These are phyloP conservation scores for Hypotaenidia okinawae DNA, from an alignment of 2,797 vertebrate genomes.

Conservation along the genomic window DNA sequence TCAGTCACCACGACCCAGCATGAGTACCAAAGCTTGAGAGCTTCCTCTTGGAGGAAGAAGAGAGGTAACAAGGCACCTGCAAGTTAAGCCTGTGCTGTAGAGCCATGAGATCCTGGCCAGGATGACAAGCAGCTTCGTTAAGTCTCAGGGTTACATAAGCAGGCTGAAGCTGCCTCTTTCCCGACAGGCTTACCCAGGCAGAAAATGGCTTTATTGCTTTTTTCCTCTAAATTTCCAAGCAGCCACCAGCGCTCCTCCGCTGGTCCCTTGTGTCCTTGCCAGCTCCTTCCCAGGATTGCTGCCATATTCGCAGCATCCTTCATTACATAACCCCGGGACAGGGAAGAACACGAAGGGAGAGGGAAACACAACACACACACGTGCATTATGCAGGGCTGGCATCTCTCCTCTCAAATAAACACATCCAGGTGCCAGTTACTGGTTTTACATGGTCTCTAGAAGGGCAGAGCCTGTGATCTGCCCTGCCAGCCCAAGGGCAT, in stretches of 20 bases:
- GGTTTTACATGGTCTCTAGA: not conserved
- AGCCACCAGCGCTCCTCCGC: not conserved
- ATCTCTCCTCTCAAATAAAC: not conserved
- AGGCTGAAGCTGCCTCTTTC: not conserved
- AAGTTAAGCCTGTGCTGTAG: not conserved
- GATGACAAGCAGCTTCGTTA: not conserved
- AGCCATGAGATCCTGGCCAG: accelerated
- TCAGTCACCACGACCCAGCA: not conserved
- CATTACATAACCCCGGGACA: not conserved
- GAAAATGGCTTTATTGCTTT: constrained; percentile 47
- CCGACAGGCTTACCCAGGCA: not conserved
- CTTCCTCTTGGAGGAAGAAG: not conserved
- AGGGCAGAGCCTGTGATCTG: not conserved
- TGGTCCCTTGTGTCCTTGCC: not conserved
- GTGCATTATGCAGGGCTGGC: accelerated
- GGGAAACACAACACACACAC: not conserved
- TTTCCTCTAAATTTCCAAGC: constrained; percentile 51
- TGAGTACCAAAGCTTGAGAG: not conserved
- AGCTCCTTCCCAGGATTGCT: not conserved
- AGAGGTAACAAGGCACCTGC: not conserved
- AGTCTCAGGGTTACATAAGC: constrained; percentile 40
- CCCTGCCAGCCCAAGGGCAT: not conserved
- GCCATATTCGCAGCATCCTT: not conserved
- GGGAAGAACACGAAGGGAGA: not conserved
- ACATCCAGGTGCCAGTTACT: accelerated